Base-by-base conservation (phyloP, 2,888 invertebrate species). In the Ophonus ardosiacus region DNA sequence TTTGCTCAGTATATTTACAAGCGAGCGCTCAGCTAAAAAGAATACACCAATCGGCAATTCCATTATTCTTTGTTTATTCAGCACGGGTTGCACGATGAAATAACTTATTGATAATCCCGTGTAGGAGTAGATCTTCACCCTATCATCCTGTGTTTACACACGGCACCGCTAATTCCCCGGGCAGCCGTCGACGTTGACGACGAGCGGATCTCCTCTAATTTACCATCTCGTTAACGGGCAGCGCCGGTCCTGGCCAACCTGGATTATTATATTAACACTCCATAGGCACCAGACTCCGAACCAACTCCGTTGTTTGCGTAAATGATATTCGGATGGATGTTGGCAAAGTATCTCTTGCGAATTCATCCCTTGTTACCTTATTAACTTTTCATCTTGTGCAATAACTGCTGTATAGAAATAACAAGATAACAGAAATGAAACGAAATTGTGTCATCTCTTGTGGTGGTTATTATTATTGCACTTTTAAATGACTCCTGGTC, bases 231-330 rank as follows among this genome's bases (percentile, higher is more conserved):
- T 80, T 80, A 80, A 40, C 63, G 56, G 31, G 31, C 10, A 38
- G 15, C 13, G 17, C 40, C 31, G 61, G 40, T 8, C 61, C 40
- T 65, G 65, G 13, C 24, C 65, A 65, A 17, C 59, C 56, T 17
- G 80, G 59, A 80, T 80, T 80, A 80, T 61, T 80, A 80, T 59
- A 80, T 80, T 80, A 80, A 18, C 61, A 40, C 40, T 38, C 63
- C 17, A 56, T 57, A 59, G 56, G 15, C 31, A 71, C n/a, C 59
- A 7, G 17, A 7, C 59, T 15, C 18, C 59, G 59, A 4, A 17
- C 71, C 13, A 40, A 71, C 76, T 15, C 51, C 43, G 43, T 56
- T 56, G 76, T 76, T 76, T 68, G 31, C 68, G 68, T 68, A 68
- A 68, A 68, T 68, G 68, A 68, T 68, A 68, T 68, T 38, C 68